Conservation (phyloP, 2,113 vertebrate genomes). For the Talpa occidentalis region DNA sequence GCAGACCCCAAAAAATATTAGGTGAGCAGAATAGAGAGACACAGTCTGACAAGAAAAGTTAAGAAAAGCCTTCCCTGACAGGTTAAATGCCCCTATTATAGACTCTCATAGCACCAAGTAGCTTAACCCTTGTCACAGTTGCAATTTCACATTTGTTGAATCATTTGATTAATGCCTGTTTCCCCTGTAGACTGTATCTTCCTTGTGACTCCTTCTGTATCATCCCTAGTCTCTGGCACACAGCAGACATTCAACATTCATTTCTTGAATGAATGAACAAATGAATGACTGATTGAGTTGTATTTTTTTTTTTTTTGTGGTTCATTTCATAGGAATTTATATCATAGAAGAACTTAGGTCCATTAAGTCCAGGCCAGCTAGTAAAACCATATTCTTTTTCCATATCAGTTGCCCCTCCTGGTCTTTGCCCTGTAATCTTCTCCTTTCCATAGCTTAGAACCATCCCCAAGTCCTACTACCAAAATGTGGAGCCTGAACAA, state of each 20-base stretch:
- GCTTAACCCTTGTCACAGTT: neutral
- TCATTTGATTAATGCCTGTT: conserved; percentile 2
- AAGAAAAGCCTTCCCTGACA: neutral
- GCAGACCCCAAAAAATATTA: neutral
- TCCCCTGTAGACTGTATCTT: neutral
- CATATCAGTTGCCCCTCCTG: neutral
- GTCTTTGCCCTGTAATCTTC: neutral
- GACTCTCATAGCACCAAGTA: neutral
- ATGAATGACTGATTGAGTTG: neutral
- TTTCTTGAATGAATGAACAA: conserved; percentile 37
- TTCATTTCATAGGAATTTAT: neutral
- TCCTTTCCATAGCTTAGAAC: neutral
- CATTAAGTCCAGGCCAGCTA: neutral
- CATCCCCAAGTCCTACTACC: neutral
- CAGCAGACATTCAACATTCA: neutral
- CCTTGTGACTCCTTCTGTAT: neutral
- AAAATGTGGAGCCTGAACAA: neutral
- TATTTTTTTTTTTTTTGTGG: neutral
- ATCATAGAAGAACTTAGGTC: neutral
- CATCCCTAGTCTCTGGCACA: neutral
- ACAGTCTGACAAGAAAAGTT: neutral
- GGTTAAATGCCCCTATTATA: neutral
- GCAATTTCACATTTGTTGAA: neutral
- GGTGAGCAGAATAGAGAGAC: neutral
- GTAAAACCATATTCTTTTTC: neutral